Evolutionary conservation across 2,888 invertebrate species (phyloP).

Genomic region (Ophion slaviceki): DNA sequence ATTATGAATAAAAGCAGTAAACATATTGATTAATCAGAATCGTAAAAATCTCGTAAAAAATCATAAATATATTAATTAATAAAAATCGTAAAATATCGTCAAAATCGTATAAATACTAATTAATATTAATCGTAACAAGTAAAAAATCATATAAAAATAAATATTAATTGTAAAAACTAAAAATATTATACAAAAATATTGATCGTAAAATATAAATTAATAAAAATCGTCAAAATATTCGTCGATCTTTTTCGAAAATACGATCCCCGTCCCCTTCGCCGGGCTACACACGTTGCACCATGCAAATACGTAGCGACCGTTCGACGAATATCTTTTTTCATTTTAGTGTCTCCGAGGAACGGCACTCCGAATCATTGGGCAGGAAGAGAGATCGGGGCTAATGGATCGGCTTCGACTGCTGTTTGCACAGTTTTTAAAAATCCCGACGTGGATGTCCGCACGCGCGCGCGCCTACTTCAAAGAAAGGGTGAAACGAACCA

Average conservation of each 20-base stretch:
- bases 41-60: neutral
- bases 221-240: neutral
- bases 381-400: slow-evolving; percentile 69
- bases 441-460: slow-evolving; percentile 60
- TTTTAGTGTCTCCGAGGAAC: slow-evolving; percentile 67
- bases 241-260: neutral
- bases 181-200: too few relatives aligned
- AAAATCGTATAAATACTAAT: too few relatives aligned
- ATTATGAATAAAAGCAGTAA: neutral
- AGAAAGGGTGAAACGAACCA: slow-evolving; percentile 16
- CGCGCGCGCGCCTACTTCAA: slow-evolving; percentile 59
- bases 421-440: slow-evolving; percentile 76
- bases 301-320: neutral
- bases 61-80: neutral
- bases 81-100: neutral
- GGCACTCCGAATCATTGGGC: slow-evolving; percentile 75
- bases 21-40: neutral
- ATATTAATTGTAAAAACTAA: neutral
- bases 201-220: too few relatives aligned
- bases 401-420: slow-evolving; percentile 74
- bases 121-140: too few relatives aligned
- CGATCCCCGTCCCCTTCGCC: neutral
- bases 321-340: slow-evolving; percentile 44
- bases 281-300: slow-evolving; percentile 10
- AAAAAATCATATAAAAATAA: too few relatives aligned